phyloP scores from a whole-genome alignment of 2,888 invertebrate genomes.

The Coleophora flavipennella region DNA sequence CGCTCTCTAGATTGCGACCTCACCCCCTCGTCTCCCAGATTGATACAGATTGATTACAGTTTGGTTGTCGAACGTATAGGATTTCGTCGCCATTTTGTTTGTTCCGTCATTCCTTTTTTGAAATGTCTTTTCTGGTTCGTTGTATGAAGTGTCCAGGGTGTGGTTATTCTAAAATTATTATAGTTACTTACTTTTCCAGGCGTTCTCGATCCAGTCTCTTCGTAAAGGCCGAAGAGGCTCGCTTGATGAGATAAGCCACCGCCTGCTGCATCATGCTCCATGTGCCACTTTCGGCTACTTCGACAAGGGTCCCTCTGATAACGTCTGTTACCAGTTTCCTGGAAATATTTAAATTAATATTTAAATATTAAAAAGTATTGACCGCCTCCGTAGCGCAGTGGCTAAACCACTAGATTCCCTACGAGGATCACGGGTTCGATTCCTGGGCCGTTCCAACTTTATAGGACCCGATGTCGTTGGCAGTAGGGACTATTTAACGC shows the following conservation, averaged over 20 bases:
- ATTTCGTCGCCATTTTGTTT: too few relatives aligned
- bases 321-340: conserved; percentile 40
- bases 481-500: too few relatives aligned
- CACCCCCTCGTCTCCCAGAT: too few relatives aligned
- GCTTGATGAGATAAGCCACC: conserved; percentile 24
- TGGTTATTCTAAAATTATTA: too few relatives aligned
- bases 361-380: neutral
- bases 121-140: too few relatives aligned
- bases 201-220: conserved; percentile 26
- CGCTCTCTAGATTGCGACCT: too few relatives aligned
- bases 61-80: too few relatives aligned
- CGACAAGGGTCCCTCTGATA: conserved; percentile 36
- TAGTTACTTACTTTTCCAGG: conserved; percentile 29
- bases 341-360: conserved; percentile 11
- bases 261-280: conserved; percentile 32
- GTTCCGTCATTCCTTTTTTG: too few relatives aligned
- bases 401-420: neutral
- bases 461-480: too few relatives aligned
- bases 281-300: conserved; percentile 36
- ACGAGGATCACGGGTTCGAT: neutral
- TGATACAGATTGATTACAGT: too few relatives aligned
- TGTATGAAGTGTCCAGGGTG: too few relatives aligned
- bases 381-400: neutral
- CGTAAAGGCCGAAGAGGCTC: conserved; percentile 22
- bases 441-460: too few relatives aligned